Conservation (phyloP, 2,113 vertebrate species). For the Centrocercus urophasianus region DNA sequence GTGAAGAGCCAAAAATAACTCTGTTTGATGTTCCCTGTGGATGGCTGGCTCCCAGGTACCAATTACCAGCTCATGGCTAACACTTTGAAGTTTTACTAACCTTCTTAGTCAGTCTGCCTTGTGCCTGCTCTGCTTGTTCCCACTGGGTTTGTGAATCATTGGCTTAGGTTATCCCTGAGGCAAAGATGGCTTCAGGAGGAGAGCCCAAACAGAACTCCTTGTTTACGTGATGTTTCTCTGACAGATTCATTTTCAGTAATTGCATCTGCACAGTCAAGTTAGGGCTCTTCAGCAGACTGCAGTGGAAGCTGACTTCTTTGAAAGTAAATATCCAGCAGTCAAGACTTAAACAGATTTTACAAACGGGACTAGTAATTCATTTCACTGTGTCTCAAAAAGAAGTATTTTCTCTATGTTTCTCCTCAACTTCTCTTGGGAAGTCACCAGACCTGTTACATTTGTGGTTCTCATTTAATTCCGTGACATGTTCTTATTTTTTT, state of each 20-base stretch:
- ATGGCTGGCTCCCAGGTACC: neutral
- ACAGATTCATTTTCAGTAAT: slow-evolving; percentile 43
- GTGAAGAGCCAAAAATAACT: neutral
- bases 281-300: neutral
- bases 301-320: slow-evolving; percentile 30
- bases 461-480: slow-evolving; percentile 60
- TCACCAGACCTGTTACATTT: slow-evolving; percentile 36
- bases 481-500: slow-evolving; percentile 62
- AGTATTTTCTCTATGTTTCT: slow-evolving; percentile 29
- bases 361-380: slow-evolving; percentile 28
- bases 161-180: neutral
- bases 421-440: slow-evolving; percentile 34
- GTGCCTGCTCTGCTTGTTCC: neutral
- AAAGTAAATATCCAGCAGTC: slow-evolving; percentile 42
- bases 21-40: neutral
- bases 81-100: neutral
- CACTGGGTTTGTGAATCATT: neutral
- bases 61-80: neutral
- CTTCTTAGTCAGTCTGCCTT: neutral
- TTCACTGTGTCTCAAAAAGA: neutral
- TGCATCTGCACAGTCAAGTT: slow-evolving; percentile 28
- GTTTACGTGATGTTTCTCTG: slow-evolving; percentile 16
- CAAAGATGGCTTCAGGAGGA: neutral
- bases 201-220: neutral
- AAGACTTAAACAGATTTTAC: neutral